Percentiles rank a stretch among this genome's conserved stretches.
phyloP scores from a whole-genome alignment of 1,140 invertebrate species.

The Drosophila sucinea region DNA sequence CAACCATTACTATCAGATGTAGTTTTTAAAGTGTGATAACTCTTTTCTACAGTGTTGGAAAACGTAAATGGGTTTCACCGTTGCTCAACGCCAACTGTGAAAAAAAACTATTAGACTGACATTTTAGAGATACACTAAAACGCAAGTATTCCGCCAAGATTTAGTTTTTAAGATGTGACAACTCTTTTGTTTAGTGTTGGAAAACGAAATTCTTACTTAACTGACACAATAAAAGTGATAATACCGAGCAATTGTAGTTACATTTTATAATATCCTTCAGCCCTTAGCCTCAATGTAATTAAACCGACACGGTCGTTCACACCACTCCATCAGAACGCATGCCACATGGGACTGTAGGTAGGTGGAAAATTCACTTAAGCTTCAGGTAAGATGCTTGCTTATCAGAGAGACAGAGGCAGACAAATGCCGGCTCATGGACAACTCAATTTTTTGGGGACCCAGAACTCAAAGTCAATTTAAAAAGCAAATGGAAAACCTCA shows the following conservation, averaged over 20 bases:
- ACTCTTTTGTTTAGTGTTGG: neutral
- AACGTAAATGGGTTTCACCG: neutral
- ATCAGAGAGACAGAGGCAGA: constrained; percentile 46
- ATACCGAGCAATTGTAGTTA: neutral
- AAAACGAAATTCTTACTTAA: neutral
- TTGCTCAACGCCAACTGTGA: too few species aligned
- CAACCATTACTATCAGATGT: neutral
- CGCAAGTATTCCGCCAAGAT: too few species aligned
- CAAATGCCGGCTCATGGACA: constrained; percentile 37
- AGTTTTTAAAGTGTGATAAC: neutral
- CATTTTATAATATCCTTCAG: constrained; percentile 14
- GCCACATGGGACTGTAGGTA: constrained; percentile 15
- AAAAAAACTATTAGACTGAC: too few species aligned
- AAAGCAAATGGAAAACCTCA: constrained; percentile 64
- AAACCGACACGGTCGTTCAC: constrained; percentile 42
- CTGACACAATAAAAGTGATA: constrained; percentile 1
- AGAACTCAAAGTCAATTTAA: constrained; percentile 73
- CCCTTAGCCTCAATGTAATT: constrained; percentile 51
- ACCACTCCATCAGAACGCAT: neutral
- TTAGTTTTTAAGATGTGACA: neutral
- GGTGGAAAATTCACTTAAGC: constrained; percentile 70
- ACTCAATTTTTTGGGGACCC: constrained; percentile 64
- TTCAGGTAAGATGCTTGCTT: constrained; percentile 70
- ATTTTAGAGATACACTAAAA: too few species aligned
- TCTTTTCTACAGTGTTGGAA: neutral